Evolutionary conservation across 2,113 vertebrate genomes (phyloP), one percentile per base, ranked within the genome.

Genomic region (Lagenorhynchus albirostris): DNA sequence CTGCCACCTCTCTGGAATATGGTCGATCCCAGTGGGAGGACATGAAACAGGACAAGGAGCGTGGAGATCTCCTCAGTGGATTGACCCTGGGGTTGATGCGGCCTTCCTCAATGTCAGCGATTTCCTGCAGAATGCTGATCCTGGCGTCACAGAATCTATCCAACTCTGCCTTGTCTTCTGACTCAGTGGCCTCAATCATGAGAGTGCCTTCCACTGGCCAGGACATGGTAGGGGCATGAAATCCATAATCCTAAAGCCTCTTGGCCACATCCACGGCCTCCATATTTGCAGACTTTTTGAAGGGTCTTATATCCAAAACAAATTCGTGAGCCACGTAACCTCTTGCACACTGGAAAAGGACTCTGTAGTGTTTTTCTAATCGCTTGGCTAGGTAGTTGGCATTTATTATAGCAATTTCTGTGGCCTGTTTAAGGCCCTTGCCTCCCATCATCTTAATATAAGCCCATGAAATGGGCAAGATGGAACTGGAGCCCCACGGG

Each of bases 381-480:
- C 99, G 98, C 97, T 99, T 99, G 95, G 99, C 99, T 99, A 99
- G 99, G 98, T 99, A 99, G 98, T 99, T 99, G 89, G 99, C 99
- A 86, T 99, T 99, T 96, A 99, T 98, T 98, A 99, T 99, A 90
- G 99, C 99, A 96, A 99, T 98, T 97, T 99, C 99, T 33, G 99
- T 99, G 60, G 99, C 99, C 1, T 99, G 99, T 92, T 98, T 98
- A 95, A 99, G 99, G 55, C 99, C 99, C 83, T 99, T 99, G 91
- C 99, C 98, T 96, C 99, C 99, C 99, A 99, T 99, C 99, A 99
- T 99, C 99, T 99, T 99, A 93, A 99, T 99, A 91, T 99, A 99
- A n/a, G 99, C 99, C 99, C 99, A 99, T 50, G 99, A 99, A 98
- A 99, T 99, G 0, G 99, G 99, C 94, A 99, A 96, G 96, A 99